phyloP scores from a whole-genome alignment of 1,140 invertebrate species.

The Heliothis subflexa region DNA sequence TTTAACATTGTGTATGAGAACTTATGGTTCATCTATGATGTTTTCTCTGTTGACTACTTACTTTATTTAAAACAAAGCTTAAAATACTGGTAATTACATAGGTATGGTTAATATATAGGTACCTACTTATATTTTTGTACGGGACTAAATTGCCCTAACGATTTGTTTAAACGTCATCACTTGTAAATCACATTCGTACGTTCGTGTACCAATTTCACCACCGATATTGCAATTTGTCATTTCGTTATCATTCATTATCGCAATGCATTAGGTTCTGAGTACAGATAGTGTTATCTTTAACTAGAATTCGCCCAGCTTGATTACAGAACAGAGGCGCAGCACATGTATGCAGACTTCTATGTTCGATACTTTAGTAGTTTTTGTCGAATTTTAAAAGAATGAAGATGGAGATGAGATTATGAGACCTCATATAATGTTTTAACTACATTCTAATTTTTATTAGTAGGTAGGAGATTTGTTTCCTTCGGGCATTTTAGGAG shows the following conservation, averaged over 20 bases:
- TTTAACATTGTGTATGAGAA: too few species aligned
- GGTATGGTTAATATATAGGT: too few species aligned
- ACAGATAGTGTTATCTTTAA: conserved; percentile 75
- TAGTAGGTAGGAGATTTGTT: too few species aligned
- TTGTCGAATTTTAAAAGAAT: too few species aligned
- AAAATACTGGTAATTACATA: too few species aligned
- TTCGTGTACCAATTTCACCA: conserved; percentile 57
- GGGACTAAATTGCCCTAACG: not conserved
- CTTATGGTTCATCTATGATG: too few species aligned
- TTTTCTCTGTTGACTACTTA: too few species aligned
- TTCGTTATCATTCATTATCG: conserved; percentile 75
- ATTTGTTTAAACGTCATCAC: conserved; percentile 17
- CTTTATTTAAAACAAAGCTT: too few species aligned
- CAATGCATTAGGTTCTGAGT: conserved; percentile 75
- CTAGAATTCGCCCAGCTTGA: conserved; percentile 60
- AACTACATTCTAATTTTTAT: too few species aligned
- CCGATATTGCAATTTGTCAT: conserved; percentile 79
- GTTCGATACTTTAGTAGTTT: not conserved
- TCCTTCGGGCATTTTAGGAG: too few species aligned
- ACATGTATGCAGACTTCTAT: conserved; percentile 39
- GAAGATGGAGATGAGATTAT: too few species aligned
- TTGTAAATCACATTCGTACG: conserved; percentile 42
- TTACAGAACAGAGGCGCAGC: conserved; percentile 32
- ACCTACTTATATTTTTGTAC: not conserved
- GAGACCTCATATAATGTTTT: too few species aligned